Evolutionary conservation across 53 echinoderm and acorn worm species (phyloP), one percentile per base, ranked within the genome.

Genomic region (Luidia sarsii): DNA sequence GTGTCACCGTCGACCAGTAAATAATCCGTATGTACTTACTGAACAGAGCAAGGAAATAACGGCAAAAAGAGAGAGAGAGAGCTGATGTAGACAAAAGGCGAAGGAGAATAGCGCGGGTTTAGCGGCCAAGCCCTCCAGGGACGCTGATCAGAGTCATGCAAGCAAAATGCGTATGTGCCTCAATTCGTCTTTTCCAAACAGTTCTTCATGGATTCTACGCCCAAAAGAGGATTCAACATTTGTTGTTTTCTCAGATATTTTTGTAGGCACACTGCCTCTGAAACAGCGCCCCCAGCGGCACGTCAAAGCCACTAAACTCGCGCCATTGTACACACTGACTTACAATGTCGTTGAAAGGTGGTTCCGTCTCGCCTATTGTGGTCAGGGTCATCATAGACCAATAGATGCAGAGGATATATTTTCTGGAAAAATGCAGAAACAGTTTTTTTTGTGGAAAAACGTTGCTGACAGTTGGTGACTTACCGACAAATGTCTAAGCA

Each of bases 11-110:
- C 28, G 95, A 87, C 95, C 95, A 95, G 77, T 92, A 95, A 85
- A 95, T 90, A n/a, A 90, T 87, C 65, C 90, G 88, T 48, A 95
- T 89, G 65, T 95, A 95, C 75, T 92, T 95, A 72, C 95, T 95
- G 55, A 56, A 38, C 55, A 72, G 27, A 13, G 55, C 72, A 72
- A 57, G 72, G 72, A 72, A 72, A 72, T 50, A 56, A 72, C n/a
- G 39, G 72, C 55, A 72, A 66, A 37, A 18, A 52, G 56, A 37
- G 30, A 52, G 29, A 82, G 27, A 48, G 24, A 70, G 71, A 50
- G 22, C 24, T 41, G 43, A 65, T 39, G 37, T n/a, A n/a, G n/a
- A n/a, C n/a, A n/a, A n/a, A n/a, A n/a, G n/a, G n/a, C n/a, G n/a
- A n/a, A n/a, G n/a, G n/a, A 11, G 37, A 72, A 41, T 67, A 46